phyloP scores from a whole-genome alignment of 2,113 vertebrate genomes.

The Periophthalmus modestus region DNA sequence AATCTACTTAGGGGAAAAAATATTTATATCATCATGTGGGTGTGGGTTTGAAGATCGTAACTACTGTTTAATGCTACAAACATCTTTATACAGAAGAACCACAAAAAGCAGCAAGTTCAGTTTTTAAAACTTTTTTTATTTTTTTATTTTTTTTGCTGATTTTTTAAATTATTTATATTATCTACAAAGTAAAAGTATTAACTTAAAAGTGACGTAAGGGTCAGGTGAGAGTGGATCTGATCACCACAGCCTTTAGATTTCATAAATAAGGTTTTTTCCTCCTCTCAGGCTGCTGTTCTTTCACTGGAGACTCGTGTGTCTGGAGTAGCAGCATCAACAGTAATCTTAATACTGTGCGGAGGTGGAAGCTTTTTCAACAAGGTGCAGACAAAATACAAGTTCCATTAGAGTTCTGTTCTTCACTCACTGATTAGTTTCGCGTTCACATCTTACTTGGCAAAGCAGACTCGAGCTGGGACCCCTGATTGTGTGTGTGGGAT shows the following conservation, averaged over 20 bases:
- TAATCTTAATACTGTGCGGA: constrained; percentile 95
- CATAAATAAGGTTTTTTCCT: constrained; percentile 94
- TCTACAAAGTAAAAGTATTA: constrained; percentile 99
- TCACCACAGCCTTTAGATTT: constrained; percentile 89
- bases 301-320: constrained; percentile 75
- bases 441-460: constrained; percentile 70
- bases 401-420: constrained; percentile 84
- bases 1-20: no score
- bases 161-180: constrained; percentile 99
- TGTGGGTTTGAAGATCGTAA: no score
- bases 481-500: constrained; percentile 70
- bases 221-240: constrained; percentile 83
- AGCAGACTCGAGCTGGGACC: constrained; percentile 82
- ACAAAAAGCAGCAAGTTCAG: constrained; percentile 72
- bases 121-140: constrained; percentile 99
- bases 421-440: constrained; percentile 60
- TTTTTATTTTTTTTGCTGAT: constrained; percentile 97
- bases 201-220: constrained; percentile 99
- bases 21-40: no score
- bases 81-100: constrained; percentile 10
- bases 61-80: no score
- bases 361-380: constrained; percentile 89
- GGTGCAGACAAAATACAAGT: constrained; percentile 93
- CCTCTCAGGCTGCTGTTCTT: constrained; percentile 84
- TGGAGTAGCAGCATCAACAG: constrained; percentile 93